Evolutionary conservation across 2,888 invertebrate species (phyloP).

Genomic region (Pasiphila rectangulata): DNA sequence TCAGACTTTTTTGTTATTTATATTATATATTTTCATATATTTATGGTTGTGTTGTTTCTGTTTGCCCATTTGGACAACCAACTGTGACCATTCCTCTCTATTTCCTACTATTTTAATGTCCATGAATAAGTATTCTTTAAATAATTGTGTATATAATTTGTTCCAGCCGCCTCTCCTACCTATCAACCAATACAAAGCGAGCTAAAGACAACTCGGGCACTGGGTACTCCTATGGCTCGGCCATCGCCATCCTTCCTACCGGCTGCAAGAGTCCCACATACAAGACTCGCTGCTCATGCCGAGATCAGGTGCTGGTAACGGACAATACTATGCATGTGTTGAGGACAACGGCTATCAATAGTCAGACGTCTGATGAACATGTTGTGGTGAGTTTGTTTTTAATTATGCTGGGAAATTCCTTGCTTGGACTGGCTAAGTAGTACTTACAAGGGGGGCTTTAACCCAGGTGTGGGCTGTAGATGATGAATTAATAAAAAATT

Average conservation of each 20-base stretch:
- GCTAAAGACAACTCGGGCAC: conserved; percentile 71
- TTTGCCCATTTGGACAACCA: too few species aligned
- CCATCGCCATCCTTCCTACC: conserved; percentile 53
- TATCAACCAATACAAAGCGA: conserved; percentile 59
- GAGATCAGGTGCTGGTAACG: conserved; percentile 39
- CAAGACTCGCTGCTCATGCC: conserved; percentile 49
- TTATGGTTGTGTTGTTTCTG: too few species aligned
- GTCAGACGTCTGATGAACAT: conserved; percentile 48
- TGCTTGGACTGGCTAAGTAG: too few species aligned
- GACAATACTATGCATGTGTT: conserved; percentile 49
- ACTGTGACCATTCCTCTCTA: too few species aligned
- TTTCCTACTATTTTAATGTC: too few species aligned
- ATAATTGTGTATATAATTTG: conserved; percentile 15
- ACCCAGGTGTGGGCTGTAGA: not conserved
- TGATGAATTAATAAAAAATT: too few species aligned
- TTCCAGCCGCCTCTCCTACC: conserved; percentile 57
- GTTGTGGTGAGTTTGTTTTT: conserved; percentile 51
- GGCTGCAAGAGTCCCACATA: conserved; percentile 40
- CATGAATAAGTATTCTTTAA: too few species aligned
- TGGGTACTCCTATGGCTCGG: conserved; percentile 68
- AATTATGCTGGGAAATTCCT: not conserved
- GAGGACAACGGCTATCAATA: conserved; percentile 68
- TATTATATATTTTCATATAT: too few species aligned
- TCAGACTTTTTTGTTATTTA: too few species aligned
- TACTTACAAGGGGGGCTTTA: too few species aligned